These are phyloP conservation scores for Crepidodera aurea DNA, from an alignment of 2,888 invertebrate species.

Conservation along the genomic window DNA sequence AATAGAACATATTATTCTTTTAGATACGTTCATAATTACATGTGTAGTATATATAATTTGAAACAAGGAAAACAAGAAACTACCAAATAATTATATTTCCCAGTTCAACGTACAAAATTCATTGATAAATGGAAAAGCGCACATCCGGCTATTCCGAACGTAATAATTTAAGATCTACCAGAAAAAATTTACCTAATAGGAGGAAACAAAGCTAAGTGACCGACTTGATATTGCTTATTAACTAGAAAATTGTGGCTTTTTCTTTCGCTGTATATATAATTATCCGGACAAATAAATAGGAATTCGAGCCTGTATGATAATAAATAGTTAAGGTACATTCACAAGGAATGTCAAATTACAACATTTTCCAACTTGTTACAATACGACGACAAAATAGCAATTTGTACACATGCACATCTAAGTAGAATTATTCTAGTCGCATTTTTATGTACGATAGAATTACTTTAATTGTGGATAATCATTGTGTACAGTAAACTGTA, in stretches of 20 bases:
- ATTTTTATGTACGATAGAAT: neutral
- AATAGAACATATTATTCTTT: too few relatives aligned
- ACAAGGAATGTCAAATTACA: slow-evolving; percentile 30
- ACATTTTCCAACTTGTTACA: slow-evolving; percentile 37
- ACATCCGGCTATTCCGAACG: slow-evolving; percentile 21
- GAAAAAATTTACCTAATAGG: slow-evolving; percentile 24
- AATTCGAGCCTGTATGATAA: slow-evolving; percentile 19
- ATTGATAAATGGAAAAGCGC: slow-evolving; percentile 29
- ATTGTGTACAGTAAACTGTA: too few relatives aligned
- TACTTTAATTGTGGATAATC: neutral
- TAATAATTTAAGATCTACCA: slow-evolving; percentile 15
- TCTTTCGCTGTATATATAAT: slow-evolving; percentile 14
- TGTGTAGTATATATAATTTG: neutral
- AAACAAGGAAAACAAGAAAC: neutral
- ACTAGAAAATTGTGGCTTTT: slow-evolving; percentile 23
- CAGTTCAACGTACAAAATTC: slow-evolving; percentile 15
- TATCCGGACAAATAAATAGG: slow-evolving; percentile 24
- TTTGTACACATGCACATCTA: slow-evolving; percentile 56
- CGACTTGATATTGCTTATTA: slow-evolving; percentile 25
- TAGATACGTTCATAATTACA: too few relatives aligned
- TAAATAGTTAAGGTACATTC: slow-evolving; percentile 33
- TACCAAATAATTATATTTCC: neutral
- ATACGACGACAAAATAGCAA: slow-evolving; percentile 49
- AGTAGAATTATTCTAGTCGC: slow-evolving; percentile 51
- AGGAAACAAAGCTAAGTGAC: slow-evolving; percentile 29